These are phyloP conservation scores for Mythimna lalbum DNA, from an alignment of 2,888 invertebrate genomes.

Conservation along the genomic window DNA sequence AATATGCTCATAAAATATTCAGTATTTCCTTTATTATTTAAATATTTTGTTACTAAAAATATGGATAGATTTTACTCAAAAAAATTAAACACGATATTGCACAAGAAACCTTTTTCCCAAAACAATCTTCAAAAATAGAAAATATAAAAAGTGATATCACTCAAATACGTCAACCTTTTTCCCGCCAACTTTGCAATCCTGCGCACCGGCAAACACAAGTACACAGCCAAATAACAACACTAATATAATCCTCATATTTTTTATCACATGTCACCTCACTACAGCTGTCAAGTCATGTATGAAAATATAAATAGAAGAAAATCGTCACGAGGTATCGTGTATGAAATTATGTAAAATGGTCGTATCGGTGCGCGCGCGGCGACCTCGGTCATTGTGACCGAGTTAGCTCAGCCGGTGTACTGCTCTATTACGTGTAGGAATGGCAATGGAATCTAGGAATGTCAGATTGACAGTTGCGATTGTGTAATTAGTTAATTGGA, in stretches of 20 bases:
- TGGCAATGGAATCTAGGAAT: slow-evolving; percentile 46
- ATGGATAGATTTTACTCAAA: too few species aligned
- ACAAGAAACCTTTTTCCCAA: too few species aligned
- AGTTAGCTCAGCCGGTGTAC: slow-evolving; percentile 71
- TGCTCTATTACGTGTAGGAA: slow-evolving; percentile 64
- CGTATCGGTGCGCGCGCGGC: slow-evolving; percentile 67
- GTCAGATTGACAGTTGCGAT: slow-evolving; percentile 41
- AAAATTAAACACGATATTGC: too few species aligned
- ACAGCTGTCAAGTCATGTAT: slow-evolving; percentile 18
- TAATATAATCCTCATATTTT: slow-evolving; percentile 46
- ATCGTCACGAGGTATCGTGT: slow-evolving; percentile 36
- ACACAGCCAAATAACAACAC: slow-evolving; percentile 64
- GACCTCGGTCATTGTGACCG: slow-evolving; percentile 77
- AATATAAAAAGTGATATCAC: background rate
- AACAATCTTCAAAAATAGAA: too few species aligned
- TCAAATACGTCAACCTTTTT: slow-evolving; percentile 72
- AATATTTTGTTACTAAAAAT: too few species aligned
- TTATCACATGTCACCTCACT: slow-evolving; percentile 18
- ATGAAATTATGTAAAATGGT: slow-evolving; percentile 58
- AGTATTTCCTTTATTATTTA: too few species aligned
- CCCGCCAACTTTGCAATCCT: slow-evolving; percentile 84
- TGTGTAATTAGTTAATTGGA: slow-evolving; percentile 35
- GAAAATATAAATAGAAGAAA: slow-evolving; percentile 31
- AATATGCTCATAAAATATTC: too few species aligned
- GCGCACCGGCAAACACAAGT: slow-evolving; percentile 67